phyloP scores from a whole-genome alignment of 2,797 vertebrate genomes.

The Yasuhikotakia modesta region DNA sequence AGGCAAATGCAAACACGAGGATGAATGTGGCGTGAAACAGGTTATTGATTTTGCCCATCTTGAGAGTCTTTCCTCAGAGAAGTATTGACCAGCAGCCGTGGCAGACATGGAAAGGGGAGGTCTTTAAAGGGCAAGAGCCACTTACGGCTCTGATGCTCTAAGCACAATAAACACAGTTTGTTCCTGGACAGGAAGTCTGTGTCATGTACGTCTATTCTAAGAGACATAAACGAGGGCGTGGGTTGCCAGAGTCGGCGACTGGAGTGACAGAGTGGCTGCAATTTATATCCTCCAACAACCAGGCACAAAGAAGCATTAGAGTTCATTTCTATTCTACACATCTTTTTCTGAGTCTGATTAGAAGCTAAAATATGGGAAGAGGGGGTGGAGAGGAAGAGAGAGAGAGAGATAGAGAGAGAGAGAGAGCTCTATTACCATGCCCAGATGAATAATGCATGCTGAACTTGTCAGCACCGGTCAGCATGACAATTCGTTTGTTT shows the following conservation, averaged over 20 bases:
- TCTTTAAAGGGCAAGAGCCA: constrained; percentile 65
- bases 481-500: constrained; percentile 52
- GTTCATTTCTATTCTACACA: constrained; percentile 47
- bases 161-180: constrained; percentile 3
- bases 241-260: constrained; percentile 44
- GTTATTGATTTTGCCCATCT: constrained; percentile 72
- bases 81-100: constrained; percentile 66
- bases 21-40: constrained; percentile 69
- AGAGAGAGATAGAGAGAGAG: constrained; percentile 30
- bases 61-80: constrained; percentile 62
- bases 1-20: constrained; percentile 70
- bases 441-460: constrained; percentile 64
- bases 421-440: constrained; percentile 30
- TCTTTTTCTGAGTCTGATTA: constrained; percentile 39
- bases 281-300: constrained; percentile 48
- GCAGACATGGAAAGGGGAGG: constrained; percentile 46
- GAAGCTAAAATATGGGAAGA: constrained; percentile 25
- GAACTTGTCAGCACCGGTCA: constrained; percentile 51
- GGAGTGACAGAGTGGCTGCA: constrained; percentile 27
- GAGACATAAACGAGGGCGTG: constrained; percentile 29
- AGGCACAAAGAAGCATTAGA: constrained; percentile 36
- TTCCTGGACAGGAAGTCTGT: neutral
- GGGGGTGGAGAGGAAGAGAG: neutral
- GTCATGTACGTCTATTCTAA: constrained; percentile 8
- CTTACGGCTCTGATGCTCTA: constrained; percentile 25